Conservation (phyloP, 2,113 vertebrate genomes). For the Himantopus leucocephalus region DNA sequence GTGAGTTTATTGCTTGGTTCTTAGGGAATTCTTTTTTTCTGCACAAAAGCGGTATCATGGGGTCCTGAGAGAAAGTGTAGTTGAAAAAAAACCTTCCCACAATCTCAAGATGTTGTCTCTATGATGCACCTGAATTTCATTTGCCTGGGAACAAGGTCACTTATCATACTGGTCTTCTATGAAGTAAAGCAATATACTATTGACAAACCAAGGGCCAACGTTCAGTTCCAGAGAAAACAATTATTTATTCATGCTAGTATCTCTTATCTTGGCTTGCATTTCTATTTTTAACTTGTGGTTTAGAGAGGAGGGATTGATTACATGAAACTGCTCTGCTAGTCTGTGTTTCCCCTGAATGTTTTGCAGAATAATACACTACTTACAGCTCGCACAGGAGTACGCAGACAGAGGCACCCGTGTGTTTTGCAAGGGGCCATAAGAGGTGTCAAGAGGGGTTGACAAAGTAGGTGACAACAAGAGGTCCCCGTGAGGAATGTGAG, state of each 20-base stretch:
- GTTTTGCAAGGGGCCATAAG: not conserved
- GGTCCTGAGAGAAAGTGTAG: not conserved
- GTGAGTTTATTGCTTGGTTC: not conserved
- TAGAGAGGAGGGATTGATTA: conserved; percentile 32
- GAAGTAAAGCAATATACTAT: not conserved
- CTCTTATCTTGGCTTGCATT: conserved; percentile 12
- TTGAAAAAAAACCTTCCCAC: not conserved
- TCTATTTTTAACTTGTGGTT: conserved; percentile 44
- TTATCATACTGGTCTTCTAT: not conserved
- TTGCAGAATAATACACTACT: not conserved
- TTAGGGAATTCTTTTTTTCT: not conserved
- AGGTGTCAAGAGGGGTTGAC: not conserved
- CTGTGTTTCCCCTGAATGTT: not conserved
- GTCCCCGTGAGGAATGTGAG: not conserved
- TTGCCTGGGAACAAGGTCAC: conserved; percentile 48
- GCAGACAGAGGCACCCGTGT: not conserved
- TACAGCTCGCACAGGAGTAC: not conserved
- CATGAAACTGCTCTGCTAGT: not conserved
- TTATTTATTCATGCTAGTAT: conserved; percentile 17
- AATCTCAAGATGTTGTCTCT: not conserved
- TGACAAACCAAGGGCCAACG: not conserved
- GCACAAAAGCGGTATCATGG: accelerated
- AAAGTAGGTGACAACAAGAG: not conserved
- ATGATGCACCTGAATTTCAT: not conserved
- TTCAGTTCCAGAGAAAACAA: conserved; percentile 20